Conservation (phyloP, 2,797 vertebrate genomes). For the Takifugu rubripes region DNA sequence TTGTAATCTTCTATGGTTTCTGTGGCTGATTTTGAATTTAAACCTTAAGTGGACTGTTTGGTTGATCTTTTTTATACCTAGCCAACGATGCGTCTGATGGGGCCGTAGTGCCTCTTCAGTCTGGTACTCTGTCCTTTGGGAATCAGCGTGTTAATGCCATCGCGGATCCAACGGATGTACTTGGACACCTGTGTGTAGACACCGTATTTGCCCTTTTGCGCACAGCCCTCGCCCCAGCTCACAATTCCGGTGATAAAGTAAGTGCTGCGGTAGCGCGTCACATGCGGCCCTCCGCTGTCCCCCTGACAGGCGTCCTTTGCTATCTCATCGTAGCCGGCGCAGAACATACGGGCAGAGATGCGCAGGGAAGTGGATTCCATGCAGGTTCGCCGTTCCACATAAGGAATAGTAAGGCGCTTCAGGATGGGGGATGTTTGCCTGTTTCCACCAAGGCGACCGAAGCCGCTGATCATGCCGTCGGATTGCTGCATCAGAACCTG, state of each 20-base stretch:
- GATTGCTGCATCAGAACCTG: conserved; percentile 82
- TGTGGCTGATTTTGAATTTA: neutral
- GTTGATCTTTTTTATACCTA: neutral
- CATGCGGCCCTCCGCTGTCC: conserved; percentile 92
- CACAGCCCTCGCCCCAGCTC: conserved; percentile 97
- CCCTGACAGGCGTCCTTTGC: conserved; percentile 89
- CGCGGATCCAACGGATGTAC: conserved; percentile 81
- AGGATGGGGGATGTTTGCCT: conserved; percentile 71
- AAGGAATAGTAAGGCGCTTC: conserved; percentile 83
- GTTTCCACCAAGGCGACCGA: conserved; percentile 81
- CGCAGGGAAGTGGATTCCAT: conserved; percentile 79
- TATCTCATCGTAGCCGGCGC: conserved; percentile 82
- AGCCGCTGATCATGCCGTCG: conserved; percentile 83
- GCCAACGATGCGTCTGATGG: conserved; percentile 22
- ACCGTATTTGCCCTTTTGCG: conserved; percentile 86
- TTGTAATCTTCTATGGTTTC: too few species aligned
- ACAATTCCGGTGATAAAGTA: conserved; percentile 89
- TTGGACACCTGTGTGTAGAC: conserved; percentile 90
- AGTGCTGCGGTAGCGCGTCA: conserved; percentile 80
- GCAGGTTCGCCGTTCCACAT: conserved; percentile 79
- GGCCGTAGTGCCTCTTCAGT: conserved; percentile 13
- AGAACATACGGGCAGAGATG: conserved; percentile 89
- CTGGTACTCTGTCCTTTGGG: neutral
- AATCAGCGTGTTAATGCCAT: conserved; percentile 46
- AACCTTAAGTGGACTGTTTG: too few species aligned